Percentiles rank a stretch among this genome's conserved stretches.
These are phyloP conservation scores for Plotosus lineatus DNA, from an alignment of 2,113 vertebrate species.

Conservation along the genomic window DNA sequence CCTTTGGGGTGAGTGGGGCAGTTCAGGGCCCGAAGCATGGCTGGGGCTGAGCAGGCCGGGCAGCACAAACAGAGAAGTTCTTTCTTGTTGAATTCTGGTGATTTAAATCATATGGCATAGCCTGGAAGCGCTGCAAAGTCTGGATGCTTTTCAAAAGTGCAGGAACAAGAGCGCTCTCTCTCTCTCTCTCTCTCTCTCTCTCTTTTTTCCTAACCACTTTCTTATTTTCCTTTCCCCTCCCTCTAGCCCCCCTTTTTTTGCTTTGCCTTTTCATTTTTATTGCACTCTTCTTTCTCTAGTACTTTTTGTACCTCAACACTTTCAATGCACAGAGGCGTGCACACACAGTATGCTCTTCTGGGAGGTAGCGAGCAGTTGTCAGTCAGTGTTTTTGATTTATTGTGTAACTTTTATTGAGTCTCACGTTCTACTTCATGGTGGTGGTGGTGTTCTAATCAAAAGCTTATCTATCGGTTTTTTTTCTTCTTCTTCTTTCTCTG, in stretches of 20 bases:
- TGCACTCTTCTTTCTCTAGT: constrained; percentile 30
- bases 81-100: constrained; percentile 84
- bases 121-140: constrained; percentile 76
- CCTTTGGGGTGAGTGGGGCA: constrained; percentile 62
- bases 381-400: constrained; percentile 15
- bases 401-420: constrained; percentile 4
- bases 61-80: constrained; percentile 81
- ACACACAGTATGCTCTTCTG: constrained; percentile 25
- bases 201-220: constrained; percentile 69
- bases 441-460: constrained; percentile 4
- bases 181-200: constrained; percentile 55
- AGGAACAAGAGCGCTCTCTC: constrained; percentile 73
- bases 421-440: neutral
- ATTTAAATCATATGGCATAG: constrained; percentile 88
- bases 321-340: neutral
- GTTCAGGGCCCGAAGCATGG: constrained; percentile 70
- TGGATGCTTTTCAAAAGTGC: constrained; percentile 75
- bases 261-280: constrained; percentile 54
- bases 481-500: neutral
- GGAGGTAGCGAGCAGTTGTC: constrained; percentile 22
- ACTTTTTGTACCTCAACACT: constrained; percentile 9
- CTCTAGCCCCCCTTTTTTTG: constrained; percentile 58
- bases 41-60: constrained; percentile 74
- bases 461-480: neutral
- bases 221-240: constrained; percentile 67